phyloP scores from a whole-genome alignment of 2,113 vertebrate genomes.

The Odobenus rosmarus region DNA sequence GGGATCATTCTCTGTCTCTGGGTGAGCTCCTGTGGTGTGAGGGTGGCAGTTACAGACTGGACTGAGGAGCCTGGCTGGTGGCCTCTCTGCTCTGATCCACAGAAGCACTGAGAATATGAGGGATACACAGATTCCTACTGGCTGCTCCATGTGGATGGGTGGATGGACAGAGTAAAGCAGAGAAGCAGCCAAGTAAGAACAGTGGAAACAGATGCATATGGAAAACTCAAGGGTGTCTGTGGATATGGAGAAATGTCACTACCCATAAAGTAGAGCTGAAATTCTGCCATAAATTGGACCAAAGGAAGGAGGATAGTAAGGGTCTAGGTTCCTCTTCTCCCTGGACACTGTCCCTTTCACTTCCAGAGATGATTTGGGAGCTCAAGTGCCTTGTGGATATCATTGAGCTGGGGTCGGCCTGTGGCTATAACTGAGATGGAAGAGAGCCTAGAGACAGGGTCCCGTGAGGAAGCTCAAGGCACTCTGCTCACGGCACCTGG shows the following conservation, averaged over 20 bases:
- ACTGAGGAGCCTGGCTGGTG: neutral
- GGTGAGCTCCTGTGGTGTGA: neutral
- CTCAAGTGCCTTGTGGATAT: neutral
- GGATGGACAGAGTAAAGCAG: neutral
- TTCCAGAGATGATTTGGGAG: neutral
- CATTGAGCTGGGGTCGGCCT: neutral
- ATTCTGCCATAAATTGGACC: no score
- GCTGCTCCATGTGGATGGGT: neutral
- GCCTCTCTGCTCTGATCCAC: neutral
- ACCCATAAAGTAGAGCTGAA: no score
- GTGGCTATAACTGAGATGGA: neutral
- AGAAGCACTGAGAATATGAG: neutral
- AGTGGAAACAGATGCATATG: neutral
- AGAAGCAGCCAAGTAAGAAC: neutral
- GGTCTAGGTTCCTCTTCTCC: neutral
- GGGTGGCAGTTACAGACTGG: neutral
- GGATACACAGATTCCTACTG: neutral
- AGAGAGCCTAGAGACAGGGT: neutral
- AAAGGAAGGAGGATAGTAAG: no score
- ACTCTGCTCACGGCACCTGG: neutral
- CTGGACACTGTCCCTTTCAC: neutral
- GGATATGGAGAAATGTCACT: neutral
- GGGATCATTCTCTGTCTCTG: neutral
- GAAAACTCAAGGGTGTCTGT: neutral
- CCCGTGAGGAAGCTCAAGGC: neutral